Percentiles rank a stretch among this genome's conserved stretches.
These are phyloP conservation scores for Melozone crissalis DNA, from an alignment of 2,113 vertebrate genomes.

Conservation along the genomic window DNA sequence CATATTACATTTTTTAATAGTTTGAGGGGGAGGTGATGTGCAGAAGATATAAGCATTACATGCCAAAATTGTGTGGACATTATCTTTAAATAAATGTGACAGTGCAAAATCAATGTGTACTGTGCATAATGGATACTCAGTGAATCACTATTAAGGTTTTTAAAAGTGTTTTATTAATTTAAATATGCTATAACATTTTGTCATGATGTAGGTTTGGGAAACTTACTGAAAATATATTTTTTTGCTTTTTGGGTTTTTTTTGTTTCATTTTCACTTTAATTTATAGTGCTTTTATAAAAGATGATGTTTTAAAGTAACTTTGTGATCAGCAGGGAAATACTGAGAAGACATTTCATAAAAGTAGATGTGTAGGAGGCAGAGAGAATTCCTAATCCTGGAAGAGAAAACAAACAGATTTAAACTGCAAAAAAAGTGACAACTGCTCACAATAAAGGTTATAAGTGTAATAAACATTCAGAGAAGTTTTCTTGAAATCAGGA, in stretches of 20 bases:
- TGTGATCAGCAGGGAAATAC: not conserved
- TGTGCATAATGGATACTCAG: constrained; percentile 12
- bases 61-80: not conserved
- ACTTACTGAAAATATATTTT: not conserved
- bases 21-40: not conserved
- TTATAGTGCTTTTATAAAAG: not conserved
- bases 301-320: not conserved
- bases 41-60: constrained; percentile 19
- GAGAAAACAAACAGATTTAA: not conserved
- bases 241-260: not conserved
- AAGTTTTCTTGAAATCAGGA: not conserved
- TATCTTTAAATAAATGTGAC: constrained; percentile 55
- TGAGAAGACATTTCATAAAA: not conserved
- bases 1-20: constrained; percentile 29
- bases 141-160: not conserved
- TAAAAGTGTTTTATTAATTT: not conserved
- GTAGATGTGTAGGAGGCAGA: not conserved
- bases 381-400: not conserved
- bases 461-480: not conserved
- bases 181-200: not conserved
- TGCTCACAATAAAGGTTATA: not conserved
- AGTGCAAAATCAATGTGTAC: constrained; percentile 35
- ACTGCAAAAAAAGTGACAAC: not conserved
- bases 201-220: not conserved
- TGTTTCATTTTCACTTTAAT: not conserved